Percentiles rank a stretch among this genome's conserved stretches.
Evolutionary conservation across 2,888 invertebrate species (phyloP).

Genomic region (Mesorhabditis belari): DNA sequence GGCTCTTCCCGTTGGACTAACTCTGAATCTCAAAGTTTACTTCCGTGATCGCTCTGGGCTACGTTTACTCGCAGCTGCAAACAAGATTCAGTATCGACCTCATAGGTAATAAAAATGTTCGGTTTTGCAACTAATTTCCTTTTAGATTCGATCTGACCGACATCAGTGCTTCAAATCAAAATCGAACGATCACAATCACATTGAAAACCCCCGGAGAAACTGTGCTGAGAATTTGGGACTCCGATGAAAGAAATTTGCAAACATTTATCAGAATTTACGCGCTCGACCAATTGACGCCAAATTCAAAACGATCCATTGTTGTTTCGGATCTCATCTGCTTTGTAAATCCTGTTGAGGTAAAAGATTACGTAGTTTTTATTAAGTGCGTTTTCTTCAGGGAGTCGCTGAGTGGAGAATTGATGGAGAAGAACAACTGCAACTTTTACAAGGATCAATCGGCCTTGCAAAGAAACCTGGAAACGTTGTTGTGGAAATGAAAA

Average conservation of each 20-base stretch:
- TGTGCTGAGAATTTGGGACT: constrained; percentile 37
- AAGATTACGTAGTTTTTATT: too few relatives aligned
- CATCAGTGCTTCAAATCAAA: constrained; percentile 25
- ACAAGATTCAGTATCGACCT: constrained; percentile 26
- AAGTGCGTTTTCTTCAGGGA: too few relatives aligned
- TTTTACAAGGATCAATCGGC: not conserved
- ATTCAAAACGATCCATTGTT: not conserved
- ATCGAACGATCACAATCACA: constrained; percentile 25
- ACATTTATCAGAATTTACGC: constrained; percentile 34
- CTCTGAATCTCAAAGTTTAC: constrained; percentile 20
- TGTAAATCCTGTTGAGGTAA: too few relatives aligned
- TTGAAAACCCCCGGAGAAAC: constrained; percentile 39
- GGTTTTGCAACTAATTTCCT: not conserved
- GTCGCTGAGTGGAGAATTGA: too few relatives aligned
- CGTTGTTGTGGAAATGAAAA: too few relatives aligned
- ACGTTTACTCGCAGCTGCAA: constrained; percentile 18
- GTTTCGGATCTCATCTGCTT: too few relatives aligned
- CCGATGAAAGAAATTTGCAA: constrained; percentile 14
- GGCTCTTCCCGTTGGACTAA: constrained; percentile 25
- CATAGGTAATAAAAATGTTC: constrained; percentile 16
- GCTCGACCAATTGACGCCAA: constrained; percentile 7
- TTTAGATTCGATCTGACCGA: constrained; percentile 40
- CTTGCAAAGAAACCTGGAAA: not conserved
- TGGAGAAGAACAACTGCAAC: too few relatives aligned
- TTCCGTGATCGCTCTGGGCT: constrained; percentile 29